Evolutionary conservation across 2,888 invertebrate genomes (phyloP).

Genomic region (Chalcis sispes): DNA sequence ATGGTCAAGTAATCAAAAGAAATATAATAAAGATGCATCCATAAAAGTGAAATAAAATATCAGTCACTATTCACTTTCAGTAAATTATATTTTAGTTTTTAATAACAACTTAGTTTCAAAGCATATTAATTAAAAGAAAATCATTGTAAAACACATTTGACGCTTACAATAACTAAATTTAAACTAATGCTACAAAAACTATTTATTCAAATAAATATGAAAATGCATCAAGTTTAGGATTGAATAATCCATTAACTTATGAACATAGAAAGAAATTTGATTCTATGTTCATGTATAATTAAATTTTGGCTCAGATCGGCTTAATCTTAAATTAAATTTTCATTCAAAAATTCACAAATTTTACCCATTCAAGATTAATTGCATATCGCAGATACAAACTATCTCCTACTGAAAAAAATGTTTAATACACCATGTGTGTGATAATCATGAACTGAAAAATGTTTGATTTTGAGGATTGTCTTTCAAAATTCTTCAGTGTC

Average conservation of each 20-base stretch:
- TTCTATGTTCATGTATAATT: neutral
- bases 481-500: no score
- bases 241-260: conserved; percentile 9
- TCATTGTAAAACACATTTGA: neutral
- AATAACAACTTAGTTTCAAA: conserved; percentile 23
- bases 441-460: no score
- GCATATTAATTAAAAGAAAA: conserved; percentile 15
- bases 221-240: conserved; percentile 28
- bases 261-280: neutral
- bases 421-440: no score
- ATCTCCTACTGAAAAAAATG: no score
- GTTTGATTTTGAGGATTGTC: no score
- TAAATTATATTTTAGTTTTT: neutral
- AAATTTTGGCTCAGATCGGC: conserved; percentile 40
- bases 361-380: no score
- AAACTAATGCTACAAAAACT: neutral
- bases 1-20: conserved; percentile 12
- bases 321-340: conserved; percentile 9
- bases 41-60: conserved; percentile 30
- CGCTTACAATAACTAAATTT: conserved; percentile 18
- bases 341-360: no score
- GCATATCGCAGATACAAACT: no score
- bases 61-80: conserved; percentile 33
- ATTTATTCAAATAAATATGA: conserved; percentile 17
- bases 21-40: conserved; percentile 9